These are phyloP conservation scores for Pterois miles DNA, from an alignment of 2,797 vertebrate genomes.

Conservation along the genomic window DNA sequence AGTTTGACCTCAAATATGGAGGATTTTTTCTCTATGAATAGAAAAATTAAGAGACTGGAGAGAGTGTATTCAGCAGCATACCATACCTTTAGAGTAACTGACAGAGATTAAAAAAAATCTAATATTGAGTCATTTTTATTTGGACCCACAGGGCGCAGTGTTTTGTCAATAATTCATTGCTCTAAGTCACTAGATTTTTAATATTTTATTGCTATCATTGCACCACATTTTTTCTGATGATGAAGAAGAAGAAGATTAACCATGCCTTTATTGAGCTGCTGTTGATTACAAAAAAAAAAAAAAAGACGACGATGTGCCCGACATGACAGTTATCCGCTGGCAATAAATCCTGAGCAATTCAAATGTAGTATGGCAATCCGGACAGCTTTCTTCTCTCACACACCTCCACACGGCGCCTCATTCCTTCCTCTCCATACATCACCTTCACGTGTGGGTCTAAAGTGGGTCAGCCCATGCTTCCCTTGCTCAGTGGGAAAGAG, in stretches of 20 bases:
- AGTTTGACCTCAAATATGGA: slow-evolving; percentile 67
- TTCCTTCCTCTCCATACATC: slow-evolving; percentile 70
- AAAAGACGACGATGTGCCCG: slow-evolving; percentile 13
- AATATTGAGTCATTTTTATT: slow-evolving; percentile 45
- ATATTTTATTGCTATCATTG: slow-evolving; percentile 53
- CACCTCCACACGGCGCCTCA: slow-evolving; percentile 18
- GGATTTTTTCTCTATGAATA: neutral
- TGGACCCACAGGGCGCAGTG: slow-evolving; percentile 29
- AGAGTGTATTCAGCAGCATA: slow-evolving; percentile 11
- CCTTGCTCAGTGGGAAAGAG: slow-evolving; percentile 67
- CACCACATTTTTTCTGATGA: slow-evolving; percentile 26
- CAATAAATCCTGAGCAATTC: slow-evolving; percentile 52
- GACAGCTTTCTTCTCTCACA: slow-evolving; percentile 34
- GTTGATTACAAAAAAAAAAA: slow-evolving; percentile 39
- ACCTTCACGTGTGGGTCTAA: slow-evolving; percentile 73
- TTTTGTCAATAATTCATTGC: slow-evolving; percentile 56
- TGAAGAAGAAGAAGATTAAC: slow-evolving; percentile 3
- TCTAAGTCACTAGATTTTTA: slow-evolving; percentile 41
- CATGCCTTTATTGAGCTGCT: slow-evolving; percentile 23
- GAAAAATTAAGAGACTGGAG: slow-evolving; percentile 36
- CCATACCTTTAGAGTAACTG: neutral
- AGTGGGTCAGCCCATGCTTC: slow-evolving; percentile 76
- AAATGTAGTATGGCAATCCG: slow-evolving; percentile 32
- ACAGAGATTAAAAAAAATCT: slow-evolving; percentile 8
- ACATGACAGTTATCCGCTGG: slow-evolving; percentile 52